These are phyloP conservation scores for Rhingia campestris DNA, from an alignment of 2,888 invertebrate genomes.

Conservation along the genomic window DNA sequence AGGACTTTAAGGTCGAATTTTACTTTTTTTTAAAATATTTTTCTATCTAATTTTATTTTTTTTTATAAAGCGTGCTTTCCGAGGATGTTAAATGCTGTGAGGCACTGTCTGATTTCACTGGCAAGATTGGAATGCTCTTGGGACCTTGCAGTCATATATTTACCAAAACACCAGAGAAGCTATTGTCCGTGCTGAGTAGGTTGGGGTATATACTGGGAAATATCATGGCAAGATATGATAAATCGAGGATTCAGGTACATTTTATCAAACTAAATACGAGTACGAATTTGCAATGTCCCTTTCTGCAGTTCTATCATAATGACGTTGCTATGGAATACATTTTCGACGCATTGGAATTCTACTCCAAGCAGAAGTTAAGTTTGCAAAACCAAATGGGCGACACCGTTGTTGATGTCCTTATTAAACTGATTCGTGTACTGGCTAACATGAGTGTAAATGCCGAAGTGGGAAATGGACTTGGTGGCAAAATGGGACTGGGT, in stretches of 20 bases:
- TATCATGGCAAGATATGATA: conserved; percentile 90
- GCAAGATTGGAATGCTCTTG: conserved; percentile 81
- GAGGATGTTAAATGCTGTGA: conserved; percentile 89
- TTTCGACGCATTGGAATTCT: conserved; percentile 83
- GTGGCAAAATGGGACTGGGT: conserved; percentile 81
- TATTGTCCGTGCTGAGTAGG: conserved; percentile 83
- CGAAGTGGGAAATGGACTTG: conserved; percentile 88
- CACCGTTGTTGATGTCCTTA: conserved; percentile 82
- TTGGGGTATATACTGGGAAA: conserved; percentile 93
- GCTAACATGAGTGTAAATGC: conserved; percentile 92
- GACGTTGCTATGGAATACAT: conserved; percentile 84
- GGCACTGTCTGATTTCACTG: conserved; percentile 85
- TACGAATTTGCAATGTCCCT: conserved; percentile 13
- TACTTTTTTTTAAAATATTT: neutral
- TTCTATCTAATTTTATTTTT: neutral
- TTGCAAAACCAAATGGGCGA: conserved; percentile 81
- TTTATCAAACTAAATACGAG: neutral
- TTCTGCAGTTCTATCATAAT: conserved; percentile 84
- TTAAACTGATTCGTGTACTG: conserved; percentile 87
- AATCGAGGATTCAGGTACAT: conserved; percentile 86
- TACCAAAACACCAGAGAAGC: conserved; percentile 78
- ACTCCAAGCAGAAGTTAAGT: conserved; percentile 83
- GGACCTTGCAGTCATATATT: conserved; percentile 79
- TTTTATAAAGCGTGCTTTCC: conserved; percentile 87
- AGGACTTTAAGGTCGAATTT: conserved; percentile 86